phyloP scores from a whole-genome alignment of 2,888 invertebrate genomes.

The Catocala sponsa region DNA sequence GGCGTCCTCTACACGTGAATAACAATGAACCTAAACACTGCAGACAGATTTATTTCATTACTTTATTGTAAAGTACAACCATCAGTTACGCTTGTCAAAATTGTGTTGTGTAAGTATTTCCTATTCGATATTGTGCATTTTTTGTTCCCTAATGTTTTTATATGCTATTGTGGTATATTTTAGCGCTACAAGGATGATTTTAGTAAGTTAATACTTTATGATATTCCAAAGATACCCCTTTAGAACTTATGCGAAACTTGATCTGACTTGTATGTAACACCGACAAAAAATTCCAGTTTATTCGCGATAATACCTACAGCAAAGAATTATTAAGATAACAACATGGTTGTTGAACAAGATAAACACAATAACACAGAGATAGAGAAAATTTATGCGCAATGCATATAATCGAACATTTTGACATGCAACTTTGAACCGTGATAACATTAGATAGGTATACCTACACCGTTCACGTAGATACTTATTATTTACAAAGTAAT shows the following conservation, averaged over 20 bases:
- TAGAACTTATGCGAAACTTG: too few species aligned
- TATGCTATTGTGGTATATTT: constrained; percentile 11
- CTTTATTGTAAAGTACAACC: constrained; percentile 38
- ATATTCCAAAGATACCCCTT: too few species aligned
- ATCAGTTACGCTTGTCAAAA: constrained; percentile 53
- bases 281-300: too few species aligned
- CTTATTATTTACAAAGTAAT: not conserved
- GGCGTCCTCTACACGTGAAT: constrained; percentile 64
- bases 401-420: constrained; percentile 13
- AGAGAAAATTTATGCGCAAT: constrained; percentile 8
- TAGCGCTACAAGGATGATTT: not conserved
- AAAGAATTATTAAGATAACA: constrained; percentile 7
- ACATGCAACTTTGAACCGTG: constrained; percentile 14
- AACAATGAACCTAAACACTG: constrained; percentile 58
- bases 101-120: constrained; percentile 39
- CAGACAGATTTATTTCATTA: constrained; percentile 50
- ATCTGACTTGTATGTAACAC: too few species aligned
- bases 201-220: not conserved
- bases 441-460: constrained; percentile 3
- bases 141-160: constrained; percentile 23
- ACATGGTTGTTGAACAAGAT: constrained; percentile 3
- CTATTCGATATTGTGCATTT: constrained; percentile 33
- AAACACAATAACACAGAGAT: constrained; percentile 4
- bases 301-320: too few species aligned
- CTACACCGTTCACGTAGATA: not conserved